Evolutionary conservation across 1,140 invertebrate genomes (phyloP).

Genomic region (Liolophura sinensis): DNA sequence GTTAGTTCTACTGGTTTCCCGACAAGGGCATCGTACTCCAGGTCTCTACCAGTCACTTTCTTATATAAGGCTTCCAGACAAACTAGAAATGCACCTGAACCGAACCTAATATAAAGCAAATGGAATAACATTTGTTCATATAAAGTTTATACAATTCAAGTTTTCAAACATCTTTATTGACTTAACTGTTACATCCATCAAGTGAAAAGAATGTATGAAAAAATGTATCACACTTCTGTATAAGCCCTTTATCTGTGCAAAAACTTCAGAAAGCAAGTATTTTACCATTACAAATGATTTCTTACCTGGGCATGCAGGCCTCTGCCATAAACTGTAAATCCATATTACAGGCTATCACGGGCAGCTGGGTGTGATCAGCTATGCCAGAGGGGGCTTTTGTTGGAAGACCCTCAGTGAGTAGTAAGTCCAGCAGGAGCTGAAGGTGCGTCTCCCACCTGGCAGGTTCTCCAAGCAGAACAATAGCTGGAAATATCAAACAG

Average conservation of each 20-base stretch:
- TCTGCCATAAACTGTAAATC: constrained; percentile 60
- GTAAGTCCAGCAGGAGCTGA: constrained; percentile 70
- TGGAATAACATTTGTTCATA: not conserved
- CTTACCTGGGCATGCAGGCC: constrained; percentile 52
- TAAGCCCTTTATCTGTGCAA: not conserved
- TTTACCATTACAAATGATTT: not conserved
- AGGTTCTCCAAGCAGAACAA: constrained; percentile 58
- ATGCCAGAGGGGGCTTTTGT: constrained; percentile 50
- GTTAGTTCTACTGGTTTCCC: constrained; percentile 60
- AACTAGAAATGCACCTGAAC: constrained; percentile 71
- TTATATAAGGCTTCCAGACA: constrained; percentile 71
- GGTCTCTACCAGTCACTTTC: constrained; percentile 29
- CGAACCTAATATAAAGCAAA: constrained; percentile 57
- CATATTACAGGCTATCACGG: constrained; percentile 59
- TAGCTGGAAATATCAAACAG: constrained; percentile 47
- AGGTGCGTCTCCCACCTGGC: constrained; percentile 60
- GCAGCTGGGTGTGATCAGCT: constrained; percentile 68
- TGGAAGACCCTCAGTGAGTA: constrained; percentile 68
- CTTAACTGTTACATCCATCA: too few relatives aligned
- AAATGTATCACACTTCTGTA: too few relatives aligned
- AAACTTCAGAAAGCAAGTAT: not conserved
- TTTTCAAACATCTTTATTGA: too few relatives aligned
- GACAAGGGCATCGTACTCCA: constrained; percentile 56
- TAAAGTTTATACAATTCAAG: too few relatives aligned
- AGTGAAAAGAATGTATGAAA: too few relatives aligned